Evolutionary conservation across 2,888 invertebrate species (phyloP).

Genomic region (Erynnis tages): DNA sequence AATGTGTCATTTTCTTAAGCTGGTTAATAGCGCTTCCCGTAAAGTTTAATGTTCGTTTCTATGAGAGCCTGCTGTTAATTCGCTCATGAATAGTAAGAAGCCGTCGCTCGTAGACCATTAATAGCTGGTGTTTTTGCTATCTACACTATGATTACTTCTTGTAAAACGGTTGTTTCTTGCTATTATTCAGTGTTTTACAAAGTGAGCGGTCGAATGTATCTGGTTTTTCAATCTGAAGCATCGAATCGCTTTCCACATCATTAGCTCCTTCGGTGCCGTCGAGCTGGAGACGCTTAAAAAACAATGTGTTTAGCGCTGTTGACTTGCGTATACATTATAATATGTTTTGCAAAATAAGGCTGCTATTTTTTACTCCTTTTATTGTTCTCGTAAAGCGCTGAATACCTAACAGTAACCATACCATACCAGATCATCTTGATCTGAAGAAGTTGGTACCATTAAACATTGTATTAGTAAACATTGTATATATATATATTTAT

Average conservation of each 20-base stretch:
- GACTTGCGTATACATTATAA: conserved; percentile 1
- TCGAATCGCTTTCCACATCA: conserved; percentile 64
- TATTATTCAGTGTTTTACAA: conserved; percentile 69
- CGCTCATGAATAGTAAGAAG: conserved; percentile 71
- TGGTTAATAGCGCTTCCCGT: conserved; percentile 24
- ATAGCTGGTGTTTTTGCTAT: conserved; percentile 67
- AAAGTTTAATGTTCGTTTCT: conserved; percentile 37
- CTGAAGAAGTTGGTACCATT: no score
- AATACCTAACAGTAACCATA: no score
- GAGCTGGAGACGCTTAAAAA: conserved; percentile 13
- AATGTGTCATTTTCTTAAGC: conserved; percentile 25
- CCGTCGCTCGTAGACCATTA: conserved; percentile 56
- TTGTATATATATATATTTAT: no score
- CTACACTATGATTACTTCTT: conserved; percentile 71
- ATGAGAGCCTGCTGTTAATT: conserved; percentile 56
- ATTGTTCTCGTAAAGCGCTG: neutral
- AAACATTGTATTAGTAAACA: no score
- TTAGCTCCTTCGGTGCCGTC: conserved; percentile 43
- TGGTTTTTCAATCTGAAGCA: conserved; percentile 51
- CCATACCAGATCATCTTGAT: no score
- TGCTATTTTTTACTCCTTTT: neutral
- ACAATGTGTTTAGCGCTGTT: conserved; percentile 14
- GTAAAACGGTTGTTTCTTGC: conserved; percentile 71
- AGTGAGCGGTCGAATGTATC: conserved; percentile 56
- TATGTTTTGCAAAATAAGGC: neutral